phyloP scores from a whole-genome alignment of 1,140 invertebrate genomes.

The Brachionus sp. region DNA sequence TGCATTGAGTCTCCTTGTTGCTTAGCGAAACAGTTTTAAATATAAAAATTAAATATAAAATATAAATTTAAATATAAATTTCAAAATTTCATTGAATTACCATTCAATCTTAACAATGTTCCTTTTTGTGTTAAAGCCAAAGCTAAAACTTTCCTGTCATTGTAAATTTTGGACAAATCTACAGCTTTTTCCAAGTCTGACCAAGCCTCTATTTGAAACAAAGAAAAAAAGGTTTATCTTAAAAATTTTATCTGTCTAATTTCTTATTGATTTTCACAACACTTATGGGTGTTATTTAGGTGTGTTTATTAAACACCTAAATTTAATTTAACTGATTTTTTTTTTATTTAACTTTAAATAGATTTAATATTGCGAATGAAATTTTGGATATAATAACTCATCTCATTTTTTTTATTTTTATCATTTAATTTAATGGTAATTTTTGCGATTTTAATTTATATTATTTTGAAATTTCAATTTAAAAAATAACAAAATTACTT shows the following conservation, averaged over 20 bases:
- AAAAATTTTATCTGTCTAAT: background rate
- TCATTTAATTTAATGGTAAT: too few species aligned
- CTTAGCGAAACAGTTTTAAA: constrained; percentile 76
- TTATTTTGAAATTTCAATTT: too few species aligned
- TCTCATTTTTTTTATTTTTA: too few species aligned
- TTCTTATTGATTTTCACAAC: too few species aligned
- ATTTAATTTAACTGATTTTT: too few species aligned
- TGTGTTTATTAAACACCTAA: too few species aligned
- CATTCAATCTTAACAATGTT: constrained; percentile 66
- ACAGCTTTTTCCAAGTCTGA: constrained; percentile 72
- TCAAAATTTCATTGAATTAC: constrained; percentile 47
- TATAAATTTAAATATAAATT: background rate
- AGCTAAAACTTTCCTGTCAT: constrained; percentile 65
- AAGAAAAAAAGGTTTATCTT: background rate
- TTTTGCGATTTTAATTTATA: too few species aligned
- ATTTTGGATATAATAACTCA: too few species aligned
- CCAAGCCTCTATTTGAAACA: constrained; percentile 65
- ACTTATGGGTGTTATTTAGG: too few species aligned
- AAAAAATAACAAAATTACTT: too few species aligned
- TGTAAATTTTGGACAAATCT: constrained; percentile 63
- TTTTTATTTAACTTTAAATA: too few species aligned
- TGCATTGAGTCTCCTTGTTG: constrained; percentile 63
- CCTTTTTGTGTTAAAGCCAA: constrained; percentile 77
- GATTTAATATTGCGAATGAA: too few species aligned
- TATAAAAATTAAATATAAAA: constrained; percentile 57